Percentiles rank a stretch among this genome's conserved stretches.
phyloP scores from a whole-genome alignment of 92 coral and sea anemone species.

The Paragorgia papillata region DNA sequence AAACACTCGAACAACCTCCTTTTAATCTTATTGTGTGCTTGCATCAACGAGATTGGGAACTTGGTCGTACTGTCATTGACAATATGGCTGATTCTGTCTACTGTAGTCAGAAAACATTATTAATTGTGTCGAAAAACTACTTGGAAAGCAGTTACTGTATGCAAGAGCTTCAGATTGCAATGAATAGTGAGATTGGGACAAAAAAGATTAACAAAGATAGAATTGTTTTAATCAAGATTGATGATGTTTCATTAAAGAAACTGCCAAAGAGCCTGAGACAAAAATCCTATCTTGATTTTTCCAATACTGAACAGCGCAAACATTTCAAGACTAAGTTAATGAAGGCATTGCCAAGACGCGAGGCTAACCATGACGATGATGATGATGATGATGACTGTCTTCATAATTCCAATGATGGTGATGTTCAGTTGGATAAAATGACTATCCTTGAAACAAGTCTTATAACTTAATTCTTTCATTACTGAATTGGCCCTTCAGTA shows the following conservation, averaged over 20 bases:
- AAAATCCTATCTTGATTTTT: conserved; percentile 30
- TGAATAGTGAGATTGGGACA: conserved; percentile 30
- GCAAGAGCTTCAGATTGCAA: conserved; percentile 44
- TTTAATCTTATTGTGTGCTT: conserved; percentile 26
- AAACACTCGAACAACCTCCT: conserved; percentile 31
- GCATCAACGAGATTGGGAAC: conserved; percentile 42
- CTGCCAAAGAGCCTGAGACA: conserved; percentile 26
- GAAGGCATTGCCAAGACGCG: conserved; percentile 15
- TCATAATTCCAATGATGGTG: too few species aligned
- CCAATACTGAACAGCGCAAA: conserved; percentile 23
- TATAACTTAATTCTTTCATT: too few species aligned
- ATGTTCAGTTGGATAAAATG: too few species aligned
- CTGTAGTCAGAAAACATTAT: conserved; percentile 29
- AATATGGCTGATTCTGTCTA: conserved; percentile 35
- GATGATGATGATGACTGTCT: too few species aligned
- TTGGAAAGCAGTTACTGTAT: conserved; percentile 30
- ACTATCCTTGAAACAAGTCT: too few species aligned
- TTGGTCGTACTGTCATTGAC: conserved; percentile 17
- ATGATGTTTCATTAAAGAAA: conserved; percentile 17
- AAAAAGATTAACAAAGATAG: conserved; percentile 1
- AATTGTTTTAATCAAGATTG: conserved; percentile 28
- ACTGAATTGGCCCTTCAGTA: too few species aligned
- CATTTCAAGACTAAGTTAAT: conserved; percentile 29
- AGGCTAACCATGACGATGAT: too few species aligned
- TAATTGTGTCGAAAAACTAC: conserved; percentile 24